Conservation (phyloP, 2,797 vertebrate species). For the Meda fulgida region DNA sequence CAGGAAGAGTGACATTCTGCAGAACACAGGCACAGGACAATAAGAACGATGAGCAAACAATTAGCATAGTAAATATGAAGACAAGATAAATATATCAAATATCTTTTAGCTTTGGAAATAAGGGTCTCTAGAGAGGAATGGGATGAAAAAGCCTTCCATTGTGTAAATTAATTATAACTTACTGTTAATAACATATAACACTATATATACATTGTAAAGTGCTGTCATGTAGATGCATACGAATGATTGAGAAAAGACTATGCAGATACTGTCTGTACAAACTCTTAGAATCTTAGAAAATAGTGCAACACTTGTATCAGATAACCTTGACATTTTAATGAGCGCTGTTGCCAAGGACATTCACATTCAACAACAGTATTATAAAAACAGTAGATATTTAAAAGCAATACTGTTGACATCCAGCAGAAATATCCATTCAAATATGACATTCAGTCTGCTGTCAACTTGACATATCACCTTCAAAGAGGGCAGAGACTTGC, state of each 20-base stretch:
- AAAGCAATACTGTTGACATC: not conserved
- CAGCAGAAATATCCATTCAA: not conserved
- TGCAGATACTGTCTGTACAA: not conserved
- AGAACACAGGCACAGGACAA: conserved; percentile 29
- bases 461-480: conserved; percentile 7
- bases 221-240: not conserved
- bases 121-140: not conserved
- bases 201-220: not conserved
- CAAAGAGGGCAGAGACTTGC: not conserved
- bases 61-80: not conserved
- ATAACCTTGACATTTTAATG: not conserved
- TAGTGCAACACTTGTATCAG: not conserved
- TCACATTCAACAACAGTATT: not conserved
- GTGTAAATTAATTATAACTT: not conserved
- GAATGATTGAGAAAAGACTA: not conserved
- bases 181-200: not conserved
- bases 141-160: not conserved
- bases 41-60: not conserved
- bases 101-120: not conserved
- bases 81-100: not conserved
- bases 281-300: not conserved
- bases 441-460: not conserved
- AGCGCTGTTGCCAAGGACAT: not conserved
- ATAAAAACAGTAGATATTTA: not conserved
- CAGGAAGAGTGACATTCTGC: conserved; percentile 90